A percentile compares a stretch with the other conserved stretches of the same genome.
Evolutionary conservation across 2,888 invertebrate species (phyloP).

Genomic region (Prenolepis imparis): DNA sequence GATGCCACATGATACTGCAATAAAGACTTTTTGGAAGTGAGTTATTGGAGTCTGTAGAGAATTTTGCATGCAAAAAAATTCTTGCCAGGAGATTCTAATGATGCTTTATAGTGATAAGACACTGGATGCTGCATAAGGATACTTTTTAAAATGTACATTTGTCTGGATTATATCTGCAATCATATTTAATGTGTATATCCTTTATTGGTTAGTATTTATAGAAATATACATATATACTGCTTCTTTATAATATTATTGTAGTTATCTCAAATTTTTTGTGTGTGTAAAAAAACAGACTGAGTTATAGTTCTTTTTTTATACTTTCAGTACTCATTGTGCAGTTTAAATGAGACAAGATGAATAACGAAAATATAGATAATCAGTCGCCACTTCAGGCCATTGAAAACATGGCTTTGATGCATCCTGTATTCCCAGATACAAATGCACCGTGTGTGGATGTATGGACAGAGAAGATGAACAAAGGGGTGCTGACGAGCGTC

Average conservation of each 20-base stretch:
- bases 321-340: conserved; percentile 69
- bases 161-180: conserved; percentile 51
- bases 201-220: conserved; percentile 62
- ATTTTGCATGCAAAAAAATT: neutral
- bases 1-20: conserved; percentile 43
- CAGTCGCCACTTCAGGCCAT: conserved; percentile 75
- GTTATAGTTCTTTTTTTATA: conserved; percentile 36
- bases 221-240: neutral
- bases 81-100: conserved; percentile 30
- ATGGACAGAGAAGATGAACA: conserved; percentile 90
- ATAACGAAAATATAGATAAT: conserved; percentile 78
- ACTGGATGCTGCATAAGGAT: conserved; percentile 48
- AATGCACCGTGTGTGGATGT: conserved; percentile 84
- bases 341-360: conserved; percentile 77
- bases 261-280: conserved; percentile 56
- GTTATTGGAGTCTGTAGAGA: neutral
- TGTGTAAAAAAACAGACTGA: conserved; percentile 11
- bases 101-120: conserved; percentile 27
- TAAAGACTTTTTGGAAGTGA: conserved; percentile 42
- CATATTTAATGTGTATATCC: conserved; percentile 51
- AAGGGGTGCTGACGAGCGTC: conserved; percentile 87
- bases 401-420: conserved; percentile 81
- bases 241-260: too few species aligned
- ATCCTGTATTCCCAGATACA: conserved; percentile 80
- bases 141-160: conserved; percentile 56